phyloP scores from a whole-genome alignment of 2,113 vertebrate species.

The Cyanocitta stelleri region DNA sequence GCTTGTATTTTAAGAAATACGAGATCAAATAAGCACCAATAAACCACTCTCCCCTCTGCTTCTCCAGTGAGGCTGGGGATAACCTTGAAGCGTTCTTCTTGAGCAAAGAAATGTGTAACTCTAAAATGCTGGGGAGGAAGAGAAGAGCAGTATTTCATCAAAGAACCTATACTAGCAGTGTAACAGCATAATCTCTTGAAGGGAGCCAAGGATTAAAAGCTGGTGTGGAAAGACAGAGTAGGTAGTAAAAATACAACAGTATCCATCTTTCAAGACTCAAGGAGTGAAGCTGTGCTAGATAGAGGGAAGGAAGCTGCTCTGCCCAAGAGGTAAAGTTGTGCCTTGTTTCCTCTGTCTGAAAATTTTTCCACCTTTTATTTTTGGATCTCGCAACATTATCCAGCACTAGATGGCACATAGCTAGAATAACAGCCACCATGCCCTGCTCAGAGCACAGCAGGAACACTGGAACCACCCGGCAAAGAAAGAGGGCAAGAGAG shows the following conservation, averaged over 20 bases:
- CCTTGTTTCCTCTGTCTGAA: not conserved
- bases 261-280: not conserved
- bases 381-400: constrained; percentile 6
- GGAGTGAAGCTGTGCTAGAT: not conserved
- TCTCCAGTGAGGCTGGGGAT: not conserved
- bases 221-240: not conserved
- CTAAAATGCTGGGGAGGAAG: not conserved
- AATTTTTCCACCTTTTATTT: constrained; percentile 26
- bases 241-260: not conserved
- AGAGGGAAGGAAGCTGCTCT: not conserved
- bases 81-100: not conserved
- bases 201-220: not conserved
- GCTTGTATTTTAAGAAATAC: not conserved
- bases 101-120: not conserved
- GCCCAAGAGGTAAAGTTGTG: not conserved
- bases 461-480: not conserved
- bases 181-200: not conserved
- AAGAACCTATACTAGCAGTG: not conserved
- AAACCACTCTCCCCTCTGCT: not conserved
- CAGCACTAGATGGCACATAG: not conserved
- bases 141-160: not conserved
- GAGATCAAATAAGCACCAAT: not conserved
- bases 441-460: accelerated
- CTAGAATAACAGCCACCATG: not conserved
- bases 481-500: not conserved